phyloP scores from a whole-genome alignment of 2,113 vertebrate genomes.

The Lepisosteus oculatus region DNA sequence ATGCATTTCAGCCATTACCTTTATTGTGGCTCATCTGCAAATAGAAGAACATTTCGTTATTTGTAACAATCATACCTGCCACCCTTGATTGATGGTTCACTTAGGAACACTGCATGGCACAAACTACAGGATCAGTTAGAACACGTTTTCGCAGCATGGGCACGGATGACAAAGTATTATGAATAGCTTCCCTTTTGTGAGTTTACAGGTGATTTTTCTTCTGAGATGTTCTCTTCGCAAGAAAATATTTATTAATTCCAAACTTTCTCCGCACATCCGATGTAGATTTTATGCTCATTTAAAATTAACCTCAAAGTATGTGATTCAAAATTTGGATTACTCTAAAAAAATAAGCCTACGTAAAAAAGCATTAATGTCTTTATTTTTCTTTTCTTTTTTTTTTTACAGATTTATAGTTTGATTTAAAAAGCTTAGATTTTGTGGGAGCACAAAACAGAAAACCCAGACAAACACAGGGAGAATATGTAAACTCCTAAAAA shows the following conservation, averaged over 20 bases:
- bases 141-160: slow-evolving; percentile 7
- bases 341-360: too few species aligned
- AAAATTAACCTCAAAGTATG: not conserved
- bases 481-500: too few species aligned
- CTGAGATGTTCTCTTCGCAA: not conserved
- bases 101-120: slow-evolving; percentile 10
- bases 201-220: slow-evolving; percentile 2
- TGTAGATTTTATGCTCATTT: not conserved
- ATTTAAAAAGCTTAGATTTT: too few species aligned
- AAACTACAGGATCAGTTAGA: slow-evolving; percentile 6
- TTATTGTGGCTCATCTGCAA: not conserved
- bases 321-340: too few species aligned
- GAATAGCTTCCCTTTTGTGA: slow-evolving; percentile 6
- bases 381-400: too few species aligned
- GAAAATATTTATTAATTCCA: not conserved
- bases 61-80: slow-evolving; percentile 14
- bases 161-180: slow-evolving; percentile 18
- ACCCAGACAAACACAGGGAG: too few species aligned
- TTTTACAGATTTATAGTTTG: too few species aligned
- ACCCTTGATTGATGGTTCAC: slow-evolving; percentile 21
- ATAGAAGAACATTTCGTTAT: slow-evolving; percentile 14
- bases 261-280: not conserved
- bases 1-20: not conserved
- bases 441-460: too few species aligned
- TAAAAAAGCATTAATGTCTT: too few species aligned